phyloP scores from a whole-genome alignment of 1,140 invertebrate species.

The Mizuhopecten yessoensis region DNA sequence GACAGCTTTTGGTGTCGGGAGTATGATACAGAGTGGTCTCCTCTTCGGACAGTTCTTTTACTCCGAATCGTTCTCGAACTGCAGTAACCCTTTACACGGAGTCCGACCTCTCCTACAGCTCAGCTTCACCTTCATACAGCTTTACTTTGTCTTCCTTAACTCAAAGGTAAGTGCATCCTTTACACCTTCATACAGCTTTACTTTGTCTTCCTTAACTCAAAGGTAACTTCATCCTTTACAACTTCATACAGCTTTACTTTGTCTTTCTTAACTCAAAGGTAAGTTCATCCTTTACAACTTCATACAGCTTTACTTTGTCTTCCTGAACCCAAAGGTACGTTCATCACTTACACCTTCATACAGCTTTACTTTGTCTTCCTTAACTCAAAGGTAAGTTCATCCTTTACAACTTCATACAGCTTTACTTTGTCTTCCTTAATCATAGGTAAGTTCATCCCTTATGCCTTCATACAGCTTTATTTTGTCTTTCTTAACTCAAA shows the following conservation, averaged over 20 bases:
- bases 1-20: conserved; percentile 97
- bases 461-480: not conserved
- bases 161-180: conserved; percentile 90
- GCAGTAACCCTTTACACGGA: conserved; percentile 93
- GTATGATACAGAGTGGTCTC: conserved; percentile 98
- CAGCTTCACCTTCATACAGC: conserved; percentile 98
- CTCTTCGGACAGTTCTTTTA: conserved; percentile 75
- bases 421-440: not conserved
- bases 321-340: conserved; percentile 97
- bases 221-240: conserved; percentile 87
- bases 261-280: conserved; percentile 99
- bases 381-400: not conserved
- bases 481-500: conserved; percentile 96
- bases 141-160: conserved; percentile 99
- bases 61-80: conserved; percentile 69
- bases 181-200: conserved; percentile 88
- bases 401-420: not conserved
- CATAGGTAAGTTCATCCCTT: not conserved
- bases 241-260: conserved; percentile 91
- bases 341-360: not conserved
- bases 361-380: not conserved
- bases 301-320: conserved; percentile 95
- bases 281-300: conserved; percentile 80
- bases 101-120: conserved; percentile 97
- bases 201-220: conserved; percentile 98